These are phyloP conservation scores for Neopelma chrysocephalum DNA, from an alignment of 2,797 vertebrate species.

Conservation along the genomic window DNA sequence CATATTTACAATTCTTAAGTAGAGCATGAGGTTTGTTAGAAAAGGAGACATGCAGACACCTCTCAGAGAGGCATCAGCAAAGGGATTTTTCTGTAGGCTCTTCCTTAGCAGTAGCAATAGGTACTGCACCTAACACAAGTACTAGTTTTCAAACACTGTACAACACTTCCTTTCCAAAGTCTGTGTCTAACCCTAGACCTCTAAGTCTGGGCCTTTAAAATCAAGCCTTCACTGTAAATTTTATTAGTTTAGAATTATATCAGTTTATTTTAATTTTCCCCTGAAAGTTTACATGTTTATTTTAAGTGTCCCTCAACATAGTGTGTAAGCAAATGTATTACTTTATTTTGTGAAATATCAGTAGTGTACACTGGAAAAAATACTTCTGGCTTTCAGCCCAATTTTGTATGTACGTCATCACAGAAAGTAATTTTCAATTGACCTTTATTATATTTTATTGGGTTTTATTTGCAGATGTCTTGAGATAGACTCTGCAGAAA, in stretches of 20 bases:
- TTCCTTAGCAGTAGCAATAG: neutral
- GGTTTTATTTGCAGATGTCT: neutral
- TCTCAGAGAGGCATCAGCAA: neutral
- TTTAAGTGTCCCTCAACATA: neutral
- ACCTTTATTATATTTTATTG: neutral
- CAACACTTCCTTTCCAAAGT: neutral
- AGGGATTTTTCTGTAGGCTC: neutral
- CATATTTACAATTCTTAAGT: neutral
- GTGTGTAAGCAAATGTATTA: neutral
- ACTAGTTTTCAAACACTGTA: neutral
- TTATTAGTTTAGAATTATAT: neutral
- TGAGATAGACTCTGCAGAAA: neutral
- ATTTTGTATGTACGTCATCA: neutral
- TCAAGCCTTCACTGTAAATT: neutral
- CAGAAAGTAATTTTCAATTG: neutral
- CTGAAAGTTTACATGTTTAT: neutral
- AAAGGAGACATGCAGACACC: neutral
- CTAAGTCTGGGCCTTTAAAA: neutral
- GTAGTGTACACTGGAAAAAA: neutral
- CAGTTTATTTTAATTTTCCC: neutral
- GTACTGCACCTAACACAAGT: neutral
- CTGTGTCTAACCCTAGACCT: neutral
- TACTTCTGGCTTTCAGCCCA: neutral
- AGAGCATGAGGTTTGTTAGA: neutral
- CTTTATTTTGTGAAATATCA: neutral